These are phyloP conservation scores for Drosophila takahashii DNA, from an alignment of 1,140 invertebrate species.

Conservation along the genomic window DNA sequence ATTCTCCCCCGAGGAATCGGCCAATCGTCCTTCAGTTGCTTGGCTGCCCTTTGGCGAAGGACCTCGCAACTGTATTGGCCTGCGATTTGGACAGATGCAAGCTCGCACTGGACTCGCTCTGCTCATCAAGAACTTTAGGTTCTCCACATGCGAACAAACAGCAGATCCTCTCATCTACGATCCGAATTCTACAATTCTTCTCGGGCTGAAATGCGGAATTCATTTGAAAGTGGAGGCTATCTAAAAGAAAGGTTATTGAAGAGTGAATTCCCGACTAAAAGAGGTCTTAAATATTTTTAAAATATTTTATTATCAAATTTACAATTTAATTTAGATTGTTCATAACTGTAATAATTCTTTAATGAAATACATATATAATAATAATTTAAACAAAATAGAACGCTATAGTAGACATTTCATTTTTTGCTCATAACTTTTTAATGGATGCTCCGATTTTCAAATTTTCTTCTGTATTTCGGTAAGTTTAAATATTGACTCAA, in stretches of 20 bases:
- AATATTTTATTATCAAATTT: too few relatives aligned
- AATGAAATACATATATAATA: too few relatives aligned
- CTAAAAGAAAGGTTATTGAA: background rate
- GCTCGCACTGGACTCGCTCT: slow-evolving; percentile 80
- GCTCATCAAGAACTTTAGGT: slow-evolving; percentile 79
- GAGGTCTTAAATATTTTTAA: too few relatives aligned
- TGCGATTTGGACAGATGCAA: slow-evolving; percentile 84
- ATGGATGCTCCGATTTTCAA: too few relatives aligned
- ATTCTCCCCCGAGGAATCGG: slow-evolving; percentile 84
- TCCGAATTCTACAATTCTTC: slow-evolving; percentile 21
- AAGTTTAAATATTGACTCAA: too few relatives aligned
- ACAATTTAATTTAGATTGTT: too few relatives aligned
- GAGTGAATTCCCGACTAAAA: too few relatives aligned
- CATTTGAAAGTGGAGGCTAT: slow-evolving; percentile 48
- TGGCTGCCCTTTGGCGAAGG: slow-evolving; percentile 89
- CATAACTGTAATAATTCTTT: too few relatives aligned
- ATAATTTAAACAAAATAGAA: too few relatives aligned
- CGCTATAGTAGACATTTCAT: too few relatives aligned
- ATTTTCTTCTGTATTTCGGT: too few relatives aligned
- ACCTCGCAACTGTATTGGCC: slow-evolving; percentile 86
- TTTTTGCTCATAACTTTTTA: too few relatives aligned
- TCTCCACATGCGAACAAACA: slow-evolving; percentile 62
- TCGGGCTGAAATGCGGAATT: slow-evolving; percentile 34
- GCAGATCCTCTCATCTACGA: slow-evolving; percentile 38
- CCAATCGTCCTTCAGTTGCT: slow-evolving; percentile 79